Conservation (phyloP, 2,113 vertebrate species). For the Clarias gariepinus region DNA sequence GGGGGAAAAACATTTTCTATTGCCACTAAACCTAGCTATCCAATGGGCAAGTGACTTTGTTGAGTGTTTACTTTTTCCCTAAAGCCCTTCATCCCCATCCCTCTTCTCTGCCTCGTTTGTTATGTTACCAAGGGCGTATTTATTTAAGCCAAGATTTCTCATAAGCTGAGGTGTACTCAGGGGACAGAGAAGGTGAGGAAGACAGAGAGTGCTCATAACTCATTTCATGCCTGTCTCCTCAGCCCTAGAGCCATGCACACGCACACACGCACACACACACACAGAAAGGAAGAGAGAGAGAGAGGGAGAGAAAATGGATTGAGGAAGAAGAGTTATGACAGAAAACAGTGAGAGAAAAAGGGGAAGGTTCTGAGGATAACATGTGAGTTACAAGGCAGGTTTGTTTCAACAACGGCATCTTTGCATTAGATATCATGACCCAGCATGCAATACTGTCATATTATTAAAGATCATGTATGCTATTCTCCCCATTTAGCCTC, state of each 20-base stretch:
- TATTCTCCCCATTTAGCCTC: not conserved
- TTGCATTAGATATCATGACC: not conserved
- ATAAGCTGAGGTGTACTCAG: constrained; percentile 56
- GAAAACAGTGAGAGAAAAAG: constrained; percentile 6
- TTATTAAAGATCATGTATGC: not conserved
- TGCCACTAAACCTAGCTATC: constrained; percentile 12
- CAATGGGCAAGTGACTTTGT: constrained; percentile 10
- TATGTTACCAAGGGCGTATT: constrained; percentile 56
- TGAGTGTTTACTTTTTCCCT: constrained; percentile 35
- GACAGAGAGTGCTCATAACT: constrained; percentile 55
- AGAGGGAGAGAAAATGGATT: constrained; percentile 3
- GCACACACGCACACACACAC: not conserved
- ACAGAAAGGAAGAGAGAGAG: constrained; percentile 9
- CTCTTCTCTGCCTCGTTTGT: constrained; percentile 40
- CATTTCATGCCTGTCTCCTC: constrained; percentile 55
- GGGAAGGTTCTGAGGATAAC: constrained; percentile 10
- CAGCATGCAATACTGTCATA: not conserved
- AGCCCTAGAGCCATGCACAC: constrained; percentile 48
- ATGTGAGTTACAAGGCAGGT: constrained; percentile 21
- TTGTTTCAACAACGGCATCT: not conserved
- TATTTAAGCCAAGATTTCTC: constrained; percentile 58
- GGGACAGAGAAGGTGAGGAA: constrained; percentile 48
- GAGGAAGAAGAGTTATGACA: constrained; percentile 23
- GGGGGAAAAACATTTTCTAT: not conserved
- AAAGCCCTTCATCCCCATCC: constrained; percentile 17